Conservation (phyloP, 2,888 invertebrate genomes). For the Aphrophora alni region DNA sequence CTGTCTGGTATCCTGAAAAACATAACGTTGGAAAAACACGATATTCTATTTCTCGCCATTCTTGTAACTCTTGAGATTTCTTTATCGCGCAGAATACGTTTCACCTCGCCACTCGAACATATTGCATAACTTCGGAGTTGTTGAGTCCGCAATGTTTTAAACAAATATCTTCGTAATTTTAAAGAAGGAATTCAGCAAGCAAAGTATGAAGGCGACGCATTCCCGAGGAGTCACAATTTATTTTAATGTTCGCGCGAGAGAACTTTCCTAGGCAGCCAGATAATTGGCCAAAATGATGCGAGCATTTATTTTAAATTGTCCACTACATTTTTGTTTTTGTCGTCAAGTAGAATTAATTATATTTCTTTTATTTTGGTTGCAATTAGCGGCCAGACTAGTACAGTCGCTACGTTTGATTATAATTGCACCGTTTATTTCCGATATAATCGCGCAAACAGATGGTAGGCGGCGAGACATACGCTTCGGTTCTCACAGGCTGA, state of each 20-base stretch:
- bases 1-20: too few species aligned
- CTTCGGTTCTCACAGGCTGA: neutral
- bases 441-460: neutral
- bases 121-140: neutral
- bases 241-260: neutral
- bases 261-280: neutral
- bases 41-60: too few species aligned
- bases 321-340: neutral
- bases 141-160: neutral
- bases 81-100: too few species aligned
- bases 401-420: neutral
- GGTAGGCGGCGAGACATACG: neutral
- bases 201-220: neutral
- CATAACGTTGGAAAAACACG: too few species aligned
- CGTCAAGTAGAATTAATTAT: neutral
- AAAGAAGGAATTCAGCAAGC: neutral
- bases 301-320: neutral
- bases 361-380: neutral
- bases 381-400: neutral
- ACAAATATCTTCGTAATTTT: neutral
- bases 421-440: neutral
- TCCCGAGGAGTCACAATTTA: neutral
- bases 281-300: neutral
- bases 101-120: neutral
- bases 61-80: too few species aligned